Base-by-base conservation (phyloP, 2,888 invertebrate genomes). In the Bedellia somnulentella region DNA sequence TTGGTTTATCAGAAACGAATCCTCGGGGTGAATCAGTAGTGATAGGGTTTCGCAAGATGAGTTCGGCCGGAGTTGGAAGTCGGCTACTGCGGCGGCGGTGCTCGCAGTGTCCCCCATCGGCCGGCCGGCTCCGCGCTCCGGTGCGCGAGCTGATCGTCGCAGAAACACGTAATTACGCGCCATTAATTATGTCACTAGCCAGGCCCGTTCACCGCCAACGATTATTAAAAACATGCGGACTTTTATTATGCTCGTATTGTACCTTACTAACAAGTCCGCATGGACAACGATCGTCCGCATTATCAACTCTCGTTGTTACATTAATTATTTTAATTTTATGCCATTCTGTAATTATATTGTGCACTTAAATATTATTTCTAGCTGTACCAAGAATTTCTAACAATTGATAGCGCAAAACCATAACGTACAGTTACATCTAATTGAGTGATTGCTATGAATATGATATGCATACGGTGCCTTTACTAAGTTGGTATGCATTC, bases 241-340 rank as follows among this genome's bases (percentile, higher is more conserved):
- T 24, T 25, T 12, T 18, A 24, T 18, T 24, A 24, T 22, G 15
- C 14, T 25, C 13, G 5, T 15, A 16, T 30, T 24, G 30, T 24
- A 15, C 12, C 24, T 24, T 12, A 24, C 15, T 5, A 21, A 5
- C 15, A 10, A 29, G 9, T n/a, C n/a, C n/a, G n/a, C n/a, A 21
- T 21, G 33, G 33, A 21, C 31, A 34, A 37, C 36, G 32, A 30
- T 34, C 15, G 22, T 15, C n/a, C 26, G 33, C 35, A 36, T 35
- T 37, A 38, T 29, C 30, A 32, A 31, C 24, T 23, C 26, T 33
- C 29, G 33, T 35, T 32, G 35, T 31, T 39, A 37, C 35, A 32
- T 44, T 46, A 47, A 48, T 51, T 46, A 48, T 43, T 44, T 44
- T 46, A 48, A 48, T 48, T 45, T 44, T 40, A 44, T 44, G 42